Evolutionary conservation across 2,888 invertebrate species (phyloP), one percentile per base, ranked within the genome.

Genomic region (Ommatoiulus sabulosus): DNA sequence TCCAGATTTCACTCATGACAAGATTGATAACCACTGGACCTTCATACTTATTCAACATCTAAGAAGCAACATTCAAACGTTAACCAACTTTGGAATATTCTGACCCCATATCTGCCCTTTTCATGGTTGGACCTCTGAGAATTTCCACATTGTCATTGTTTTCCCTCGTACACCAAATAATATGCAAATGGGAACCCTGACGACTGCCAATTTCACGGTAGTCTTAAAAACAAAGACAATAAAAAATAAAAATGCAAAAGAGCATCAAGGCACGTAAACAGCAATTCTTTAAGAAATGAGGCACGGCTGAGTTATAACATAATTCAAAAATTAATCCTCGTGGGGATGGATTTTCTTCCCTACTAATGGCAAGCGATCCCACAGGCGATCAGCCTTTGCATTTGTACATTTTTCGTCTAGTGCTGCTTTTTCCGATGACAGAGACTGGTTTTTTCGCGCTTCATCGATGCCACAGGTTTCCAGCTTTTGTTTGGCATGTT

Each of bases 401-500:
- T 20, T 20, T 8, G 7, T 10, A 20, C 0, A 72, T 24, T 72
- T 72, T 24, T 20, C 24, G 72, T 24, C 10, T 72, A 63, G 3
- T 20, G 1, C 8, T 72, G 20, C 20, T 24, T 8, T 20, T 72
- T 72, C 24, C 24, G 6, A 7, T 52, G 52, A 12, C 52, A 3
- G 52, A 6, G 20, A 6, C 10, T 24, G 8, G 6, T 20, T 20
- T 10, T 72, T 24, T 3, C 10, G 72, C 24, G 24, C 72, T 20
- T 72, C 72, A 72, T 10, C 72, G 10, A 72, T 24, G 24, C 24
- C 20, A 20, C 6, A 10, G 44, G 10, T 46, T 44, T 86, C 86
- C 86, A 86, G 44, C 46, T 20, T 86, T 44, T 46, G 24, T 57
- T 48, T 35, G 17, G 44, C 46, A 84, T 89, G 89, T 10, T 89